These are phyloP conservation scores for Cyanistes caeruleus DNA, from an alignment of 2,113 vertebrate species.

Conservation along the genomic window DNA sequence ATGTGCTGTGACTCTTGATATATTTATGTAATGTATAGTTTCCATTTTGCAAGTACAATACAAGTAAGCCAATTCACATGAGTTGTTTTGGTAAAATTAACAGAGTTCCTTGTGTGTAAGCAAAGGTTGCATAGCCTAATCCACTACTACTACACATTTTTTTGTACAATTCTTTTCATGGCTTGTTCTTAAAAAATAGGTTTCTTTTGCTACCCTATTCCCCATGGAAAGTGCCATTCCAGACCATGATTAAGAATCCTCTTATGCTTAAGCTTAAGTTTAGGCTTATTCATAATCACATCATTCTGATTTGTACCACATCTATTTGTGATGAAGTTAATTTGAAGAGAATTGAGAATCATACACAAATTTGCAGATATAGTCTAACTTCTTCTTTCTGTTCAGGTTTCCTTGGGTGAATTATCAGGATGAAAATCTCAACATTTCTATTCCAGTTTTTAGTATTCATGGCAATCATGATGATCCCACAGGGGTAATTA, in stretches of 20 bases:
- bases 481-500: slow-evolving; percentile 96
- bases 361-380: background rate
- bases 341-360: background rate
- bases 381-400: background rate
- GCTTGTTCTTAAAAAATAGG: background rate
- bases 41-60: background rate
- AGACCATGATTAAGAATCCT: background rate
- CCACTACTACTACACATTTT: accelerated
- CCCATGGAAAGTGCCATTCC: background rate
- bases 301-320: background rate
- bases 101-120: background rate
- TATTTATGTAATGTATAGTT: background rate
- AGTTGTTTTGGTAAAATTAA: background rate
- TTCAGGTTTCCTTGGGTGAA: slow-evolving; percentile 97
- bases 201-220: background rate
- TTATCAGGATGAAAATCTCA: slow-evolving; percentile 94
- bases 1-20: background rate
- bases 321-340: background rate
- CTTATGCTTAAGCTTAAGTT: background rate
- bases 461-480: slow-evolving; percentile 99
- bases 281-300: background rate
- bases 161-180: background rate
- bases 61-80: background rate
- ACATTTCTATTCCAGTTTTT: slow-evolving; percentile 94
- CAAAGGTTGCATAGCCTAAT: background rate